Percentiles rank a stretch among this genome's conserved stretches.
phyloP scores from a whole-genome alignment of 2,888 invertebrate species.

The Drosophila gaucha region DNA sequence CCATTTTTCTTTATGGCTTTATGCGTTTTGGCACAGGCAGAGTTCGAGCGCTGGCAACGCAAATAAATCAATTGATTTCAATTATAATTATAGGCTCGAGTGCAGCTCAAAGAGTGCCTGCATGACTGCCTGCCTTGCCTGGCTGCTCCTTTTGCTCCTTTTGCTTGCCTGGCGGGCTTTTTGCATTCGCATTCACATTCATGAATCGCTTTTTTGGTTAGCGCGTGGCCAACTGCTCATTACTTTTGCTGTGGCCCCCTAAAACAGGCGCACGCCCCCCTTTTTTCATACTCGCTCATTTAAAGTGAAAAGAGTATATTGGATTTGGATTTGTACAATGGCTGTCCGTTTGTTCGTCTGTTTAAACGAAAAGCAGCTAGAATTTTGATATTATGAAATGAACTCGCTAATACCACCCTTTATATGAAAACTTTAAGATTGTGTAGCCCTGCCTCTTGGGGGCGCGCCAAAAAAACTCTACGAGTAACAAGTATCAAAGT shows the following conservation, averaged over 20 bases:
- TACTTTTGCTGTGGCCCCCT: slow-evolving; percentile 64
- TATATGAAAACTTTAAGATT: no score
- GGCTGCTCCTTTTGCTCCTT: slow-evolving; percentile 1
- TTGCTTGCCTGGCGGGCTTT: slow-evolving; percentile 39
- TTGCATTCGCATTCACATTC: slow-evolving; percentile 18
- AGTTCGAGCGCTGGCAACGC: slow-evolving; percentile 64
- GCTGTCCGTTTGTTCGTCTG: no score
- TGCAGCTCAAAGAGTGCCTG: slow-evolving; percentile 38
- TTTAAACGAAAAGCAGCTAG: no score
- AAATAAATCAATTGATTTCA: slow-evolving; percentile 84
- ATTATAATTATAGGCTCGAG: slow-evolving; percentile 82
- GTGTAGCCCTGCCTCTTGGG: no score
- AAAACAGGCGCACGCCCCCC: slow-evolving; percentile 51
- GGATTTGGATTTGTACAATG: background rate
- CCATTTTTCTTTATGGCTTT: slow-evolving; percentile 74
- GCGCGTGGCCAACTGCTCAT: slow-evolving; percentile 79
- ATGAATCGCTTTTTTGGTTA: slow-evolving; percentile 31
- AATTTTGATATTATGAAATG: no score
- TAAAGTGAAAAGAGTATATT: background rate
- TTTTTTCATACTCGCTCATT: slow-evolving; percentile 14
- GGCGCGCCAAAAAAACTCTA: no score
- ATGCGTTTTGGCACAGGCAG: slow-evolving; percentile 71
- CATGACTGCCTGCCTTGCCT: slow-evolving; percentile 6
- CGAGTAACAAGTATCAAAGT: no score
- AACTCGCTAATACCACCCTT: no score